Percentiles rank a stretch among this genome's conserved stretches.
Conservation (phyloP, 2,888 invertebrate species). For the Augiades crinisus region DNA sequence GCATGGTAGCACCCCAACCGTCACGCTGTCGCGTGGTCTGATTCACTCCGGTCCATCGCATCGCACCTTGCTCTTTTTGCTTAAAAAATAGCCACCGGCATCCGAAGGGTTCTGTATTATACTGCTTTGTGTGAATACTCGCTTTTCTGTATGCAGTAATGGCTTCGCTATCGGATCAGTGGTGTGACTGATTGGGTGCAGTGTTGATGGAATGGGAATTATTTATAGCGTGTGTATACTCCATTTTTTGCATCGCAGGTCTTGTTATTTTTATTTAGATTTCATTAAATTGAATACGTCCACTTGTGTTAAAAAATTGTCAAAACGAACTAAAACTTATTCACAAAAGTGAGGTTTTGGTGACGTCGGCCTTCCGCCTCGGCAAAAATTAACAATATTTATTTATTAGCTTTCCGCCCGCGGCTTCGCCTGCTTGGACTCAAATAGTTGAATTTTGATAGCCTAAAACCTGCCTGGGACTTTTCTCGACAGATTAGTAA, state of each 20-base stretch:
- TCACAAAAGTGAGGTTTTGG: too few species aligned
- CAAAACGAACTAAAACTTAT: too few species aligned
- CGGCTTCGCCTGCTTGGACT: too few species aligned
- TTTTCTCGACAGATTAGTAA: too few species aligned
- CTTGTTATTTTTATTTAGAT: too few species aligned
- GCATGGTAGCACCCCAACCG: constrained; percentile 57
- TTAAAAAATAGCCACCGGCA: constrained; percentile 36
- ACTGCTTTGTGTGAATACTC: constrained; percentile 9
- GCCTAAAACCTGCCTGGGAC: too few species aligned
- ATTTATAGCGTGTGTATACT: constrained; percentile 1
- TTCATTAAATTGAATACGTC: too few species aligned
- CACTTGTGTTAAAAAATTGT: too few species aligned
- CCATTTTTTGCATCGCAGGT: neutral
- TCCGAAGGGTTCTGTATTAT: constrained; percentile 42
- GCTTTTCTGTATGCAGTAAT: constrained; percentile 12
- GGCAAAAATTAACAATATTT: too few species aligned
- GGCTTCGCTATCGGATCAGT: constrained; percentile 14
- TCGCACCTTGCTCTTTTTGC: constrained; percentile 66
- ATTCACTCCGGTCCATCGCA: constrained; percentile 64
- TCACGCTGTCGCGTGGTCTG: constrained; percentile 75
- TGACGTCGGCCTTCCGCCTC: too few species aligned
- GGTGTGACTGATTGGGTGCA: constrained; percentile 14
- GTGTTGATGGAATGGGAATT: constrained; percentile 12
- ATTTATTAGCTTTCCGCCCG: too few species aligned
- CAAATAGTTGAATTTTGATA: too few species aligned